Evolutionary conservation across 2,888 invertebrate genomes (phyloP), one percentile per base, ranked within the genome.

Genomic region (Aethes cnicana): DNA sequence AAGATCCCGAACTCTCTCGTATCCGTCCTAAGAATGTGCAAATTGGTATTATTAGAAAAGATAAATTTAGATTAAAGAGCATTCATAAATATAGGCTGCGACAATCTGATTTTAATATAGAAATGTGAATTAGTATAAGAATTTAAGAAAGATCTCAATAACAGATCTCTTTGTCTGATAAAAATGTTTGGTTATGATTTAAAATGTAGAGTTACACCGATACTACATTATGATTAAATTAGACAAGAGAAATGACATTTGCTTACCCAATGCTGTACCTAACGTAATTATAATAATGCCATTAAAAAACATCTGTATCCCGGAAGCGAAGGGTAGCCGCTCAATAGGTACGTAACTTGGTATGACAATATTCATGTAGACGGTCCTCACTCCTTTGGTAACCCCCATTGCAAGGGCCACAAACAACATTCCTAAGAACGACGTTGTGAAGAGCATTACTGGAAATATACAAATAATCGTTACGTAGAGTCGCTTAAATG

Each of bases 261-360:
- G 58, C 67, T 77, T 81, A 93, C 94, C 94, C 67, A 94, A 77
- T 43, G 93, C 54, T 36, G 93, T 92, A 66, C 94, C 94, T 55
- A 92, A 89, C 1, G 82, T 77, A 42, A 93, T 77, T 33, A 93
- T 89, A 36, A 92, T 84, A 25, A 93, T 69, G 11, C 94, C 94
- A 70, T 94, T 94, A 53, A 91, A 86, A 54, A 94, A 90, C 91
- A 93, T 93, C 69, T 94, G 94, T 30, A 94, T 91, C 2, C 94
- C 93, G 4, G 92, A 91, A 2, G 94, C 94, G 35, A 92, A 92
- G 1, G 94, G 91, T 14, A 94, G 75, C 61, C 92, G 84, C 44
- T 94, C 92, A 23, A 94, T 74, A 0, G 94, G 93, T 4, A 94
- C 93, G 63, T 94, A 91, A 66, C 84, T 91, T 0, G 94, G 94